Evolutionary conservation across 2,888 invertebrate species (phyloP).

Genomic region (Pterostichus madidus): DNA sequence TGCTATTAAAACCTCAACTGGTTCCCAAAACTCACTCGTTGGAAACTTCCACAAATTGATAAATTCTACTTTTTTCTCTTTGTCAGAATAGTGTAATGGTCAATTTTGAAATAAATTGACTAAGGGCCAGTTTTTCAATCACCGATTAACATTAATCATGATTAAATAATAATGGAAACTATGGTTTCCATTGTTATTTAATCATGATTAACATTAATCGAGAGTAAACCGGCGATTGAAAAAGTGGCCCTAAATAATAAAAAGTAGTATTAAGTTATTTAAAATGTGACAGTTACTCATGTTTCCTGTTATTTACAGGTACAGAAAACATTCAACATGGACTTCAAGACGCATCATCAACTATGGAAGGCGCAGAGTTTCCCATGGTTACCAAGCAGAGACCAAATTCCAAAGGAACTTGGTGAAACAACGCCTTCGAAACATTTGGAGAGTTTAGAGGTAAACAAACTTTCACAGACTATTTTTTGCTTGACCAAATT

Average conservation of each 20-base stretch:
- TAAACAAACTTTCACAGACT: conserved; percentile 72
- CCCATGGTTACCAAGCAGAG: conserved; percentile 78
- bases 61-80: no score
- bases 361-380: conserved; percentile 77
- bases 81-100: background rate
- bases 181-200: no score
- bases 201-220: no score
- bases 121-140: no score
- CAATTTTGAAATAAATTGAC: background rate
- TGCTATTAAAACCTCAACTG: background rate
- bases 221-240: no score
- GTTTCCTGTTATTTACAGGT: conserved; percentile 76
- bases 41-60: conserved; percentile 1
- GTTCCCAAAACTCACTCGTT: background rate
- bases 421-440: conserved; percentile 75
- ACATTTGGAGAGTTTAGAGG: conserved; percentile 77
- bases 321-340: conserved; percentile 76
- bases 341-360: conserved; percentile 75
- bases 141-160: no score
- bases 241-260: no score
- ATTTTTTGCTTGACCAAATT: conserved; percentile 20
- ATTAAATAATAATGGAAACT: no score
- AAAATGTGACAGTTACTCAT: conserved; percentile 35
- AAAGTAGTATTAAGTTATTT: background rate
- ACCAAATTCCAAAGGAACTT: conserved; percentile 78